Evolutionary conservation across 2,888 invertebrate genomes (phyloP).

Genomic region (Chloroclysta siterata): DNA sequence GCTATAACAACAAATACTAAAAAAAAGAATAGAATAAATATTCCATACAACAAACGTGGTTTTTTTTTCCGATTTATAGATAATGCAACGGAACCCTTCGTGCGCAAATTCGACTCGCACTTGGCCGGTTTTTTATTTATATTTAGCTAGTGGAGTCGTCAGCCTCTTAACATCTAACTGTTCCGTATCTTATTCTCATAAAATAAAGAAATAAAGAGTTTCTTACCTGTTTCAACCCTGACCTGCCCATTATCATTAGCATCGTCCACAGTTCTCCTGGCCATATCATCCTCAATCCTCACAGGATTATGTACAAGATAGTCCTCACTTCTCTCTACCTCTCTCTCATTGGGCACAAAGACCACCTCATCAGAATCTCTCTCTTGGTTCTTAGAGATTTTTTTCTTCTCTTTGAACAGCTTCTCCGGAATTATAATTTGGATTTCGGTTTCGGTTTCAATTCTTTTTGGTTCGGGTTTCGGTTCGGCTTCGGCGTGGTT

Average conservation of each 20-base stretch:
- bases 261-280: slow-evolving; percentile 46
- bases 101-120: no score
- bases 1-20: no score
- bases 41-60: no score
- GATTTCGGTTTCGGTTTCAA: slow-evolving; percentile 16
- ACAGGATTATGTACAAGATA: slow-evolving; percentile 35
- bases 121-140: no score
- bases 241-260: slow-evolving; percentile 42
- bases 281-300: slow-evolving; percentile 44
- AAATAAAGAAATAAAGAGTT: no score
- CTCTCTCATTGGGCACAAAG: slow-evolving; percentile 62
- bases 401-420: not conserved
- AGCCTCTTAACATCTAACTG: no score
- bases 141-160: no score
- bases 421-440: slow-evolving; percentile 12
- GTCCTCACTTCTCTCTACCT: slow-evolving; percentile 37
- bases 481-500: slow-evolving; percentile 54
- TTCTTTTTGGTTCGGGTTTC: slow-evolving; percentile 3
- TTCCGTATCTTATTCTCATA: not conserved
- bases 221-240: slow-evolving; percentile 49
- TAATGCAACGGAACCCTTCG: no score
- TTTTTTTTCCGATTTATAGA: no score
- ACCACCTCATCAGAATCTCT: slow-evolving; percentile 49
- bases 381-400: not conserved
- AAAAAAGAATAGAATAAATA: no score